Evolutionary conservation across 2,113 vertebrate species (phyloP).

Genomic region (Erpornis zantholeuca): DNA sequence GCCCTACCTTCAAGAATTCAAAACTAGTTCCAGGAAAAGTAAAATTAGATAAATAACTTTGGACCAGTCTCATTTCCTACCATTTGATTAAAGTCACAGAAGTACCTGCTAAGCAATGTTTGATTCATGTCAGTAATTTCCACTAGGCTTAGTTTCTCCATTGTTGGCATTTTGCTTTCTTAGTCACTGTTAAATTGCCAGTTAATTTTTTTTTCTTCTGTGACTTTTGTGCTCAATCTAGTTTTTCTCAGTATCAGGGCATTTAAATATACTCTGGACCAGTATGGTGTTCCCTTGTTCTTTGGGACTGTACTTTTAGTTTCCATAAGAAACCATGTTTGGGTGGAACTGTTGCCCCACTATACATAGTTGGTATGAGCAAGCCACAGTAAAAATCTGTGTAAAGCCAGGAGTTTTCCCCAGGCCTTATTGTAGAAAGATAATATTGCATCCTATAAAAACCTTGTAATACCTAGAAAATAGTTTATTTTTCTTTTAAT

Average conservation of each 20-base stretch:
- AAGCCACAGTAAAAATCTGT: not conserved
- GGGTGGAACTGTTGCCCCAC: rapidly evolving
- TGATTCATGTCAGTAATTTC: not conserved
- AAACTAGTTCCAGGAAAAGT: not conserved
- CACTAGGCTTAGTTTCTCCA: not conserved
- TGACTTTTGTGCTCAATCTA: not conserved
- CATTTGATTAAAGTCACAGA: not conserved
- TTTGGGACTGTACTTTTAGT: not conserved
- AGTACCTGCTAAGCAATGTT: not conserved
- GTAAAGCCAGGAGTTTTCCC: not conserved
- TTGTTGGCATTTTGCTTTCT: not conserved
- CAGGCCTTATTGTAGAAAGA: not conserved
- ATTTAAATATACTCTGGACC: not conserved
- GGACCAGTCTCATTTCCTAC: not conserved
- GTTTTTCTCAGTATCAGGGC: not conserved
- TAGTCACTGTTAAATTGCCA: not conserved
- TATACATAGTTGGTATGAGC: not conserved
- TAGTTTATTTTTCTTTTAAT: not conserved
- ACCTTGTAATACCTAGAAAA: not conserved
- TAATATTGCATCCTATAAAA: not conserved
- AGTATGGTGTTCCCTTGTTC: not conserved
- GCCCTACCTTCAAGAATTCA: not conserved
- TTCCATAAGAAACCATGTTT: not conserved
- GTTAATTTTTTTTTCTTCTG: not conserved
- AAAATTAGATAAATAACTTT: not conserved